Conservation (phyloP, 2,888 invertebrate genomes). For the Lithophane semibrunnea region DNA sequence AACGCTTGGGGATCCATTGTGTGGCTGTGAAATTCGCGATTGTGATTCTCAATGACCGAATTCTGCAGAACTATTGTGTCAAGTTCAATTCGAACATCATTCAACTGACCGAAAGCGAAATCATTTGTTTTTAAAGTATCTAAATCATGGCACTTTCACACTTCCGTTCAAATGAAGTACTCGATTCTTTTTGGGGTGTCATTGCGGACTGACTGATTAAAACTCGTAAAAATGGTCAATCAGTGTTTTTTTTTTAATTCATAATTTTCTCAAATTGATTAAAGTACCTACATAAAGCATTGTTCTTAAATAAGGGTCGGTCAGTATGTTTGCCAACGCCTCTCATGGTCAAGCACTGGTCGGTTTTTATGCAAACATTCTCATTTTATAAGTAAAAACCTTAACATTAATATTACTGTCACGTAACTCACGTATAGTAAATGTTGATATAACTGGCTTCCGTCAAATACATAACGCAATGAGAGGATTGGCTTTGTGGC, state of each 20-base stretch:
- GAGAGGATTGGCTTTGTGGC: neutral
- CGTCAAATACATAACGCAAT: neutral
- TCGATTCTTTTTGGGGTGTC: neutral
- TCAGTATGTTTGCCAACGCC: neutral
- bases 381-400: neutral
- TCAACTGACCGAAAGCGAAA: neutral
- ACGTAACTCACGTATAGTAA: neutral
- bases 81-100: neutral
- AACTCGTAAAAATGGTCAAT: neutral
- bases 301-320: constrained; percentile 25
- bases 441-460: constrained; percentile 31
- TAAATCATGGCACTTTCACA: neutral
- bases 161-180: neutral
- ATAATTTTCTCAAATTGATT: neutral
- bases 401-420: constrained; percentile 4
- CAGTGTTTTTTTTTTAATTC: neutral
- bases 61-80: neutral
- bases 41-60: neutral
- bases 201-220: neutral
- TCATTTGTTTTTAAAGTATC: neutral
- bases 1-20: constrained; percentile 39
- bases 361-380: constrained; percentile 11
- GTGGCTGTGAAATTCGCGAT: constrained; percentile 45
- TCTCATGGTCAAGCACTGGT: constrained; percentile 24
- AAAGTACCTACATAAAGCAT: neutral